Percentiles rank a stretch among this genome's conserved stretches.
Conservation (phyloP, 2,797 vertebrate species). For the Miichthys miiuy region DNA sequence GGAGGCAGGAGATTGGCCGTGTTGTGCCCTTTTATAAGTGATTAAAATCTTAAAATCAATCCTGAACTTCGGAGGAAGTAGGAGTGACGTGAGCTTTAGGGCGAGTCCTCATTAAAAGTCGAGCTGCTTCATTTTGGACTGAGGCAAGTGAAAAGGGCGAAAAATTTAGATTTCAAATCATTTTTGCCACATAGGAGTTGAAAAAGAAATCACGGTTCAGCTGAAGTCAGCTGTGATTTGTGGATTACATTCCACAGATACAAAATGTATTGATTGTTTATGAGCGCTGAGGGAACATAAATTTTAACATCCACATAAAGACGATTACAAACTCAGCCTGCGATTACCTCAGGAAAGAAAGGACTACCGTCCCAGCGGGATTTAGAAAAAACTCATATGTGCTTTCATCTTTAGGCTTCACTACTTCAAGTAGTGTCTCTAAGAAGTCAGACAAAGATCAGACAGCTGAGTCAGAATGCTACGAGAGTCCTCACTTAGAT, state of each 20-base stretch:
- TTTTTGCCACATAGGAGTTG: no score
- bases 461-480: neutral
- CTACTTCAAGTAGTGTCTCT: neutral
- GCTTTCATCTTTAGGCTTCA: neutral
- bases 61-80: no score
- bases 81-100: no score
- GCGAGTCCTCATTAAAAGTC: no score
- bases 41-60: no score
- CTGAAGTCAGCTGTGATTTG: no score
- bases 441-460: conserved; percentile 2
- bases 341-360: neutral
- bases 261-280: neutral
- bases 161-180: no score
- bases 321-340: neutral
- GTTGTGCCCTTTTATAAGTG: no score
- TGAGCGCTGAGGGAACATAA: neutral
- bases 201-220: no score
- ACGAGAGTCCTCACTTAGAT: neutral
- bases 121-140: no score
- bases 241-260: neutral
- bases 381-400: neutral
- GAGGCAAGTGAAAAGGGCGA: no score
- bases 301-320: neutral
- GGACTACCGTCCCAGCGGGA: neutral
- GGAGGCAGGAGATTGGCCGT: no score